A percentile compares a stretch with the other conserved stretches of the same genome.
phyloP scores from a whole-genome alignment of 2,113 vertebrate species.

The Boulengerochromis microlepis region DNA sequence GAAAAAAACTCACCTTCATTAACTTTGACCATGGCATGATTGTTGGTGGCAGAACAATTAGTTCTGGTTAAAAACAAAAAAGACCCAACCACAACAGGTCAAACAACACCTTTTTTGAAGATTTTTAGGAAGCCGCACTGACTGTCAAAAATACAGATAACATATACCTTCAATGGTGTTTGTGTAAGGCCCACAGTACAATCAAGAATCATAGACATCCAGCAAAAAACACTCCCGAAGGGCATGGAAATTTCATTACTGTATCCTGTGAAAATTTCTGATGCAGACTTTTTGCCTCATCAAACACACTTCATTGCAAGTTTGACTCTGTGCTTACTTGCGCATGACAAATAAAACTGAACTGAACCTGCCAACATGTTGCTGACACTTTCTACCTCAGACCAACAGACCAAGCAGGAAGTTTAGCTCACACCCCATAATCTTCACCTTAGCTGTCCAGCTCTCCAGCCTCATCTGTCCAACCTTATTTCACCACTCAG shows the following conservation, averaged over 20 bases:
- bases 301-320: not conserved
- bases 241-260: not conserved
- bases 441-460: not conserved
- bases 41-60: not conserved
- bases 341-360: fast-evolving
- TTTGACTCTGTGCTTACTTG: not conserved
- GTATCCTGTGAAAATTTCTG: not conserved
- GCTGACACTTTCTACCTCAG: not conserved
- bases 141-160: not conserved
- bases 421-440: not conserved
- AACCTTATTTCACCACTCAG: not conserved
- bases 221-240: fast-evolving
- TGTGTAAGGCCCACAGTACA: not conserved
- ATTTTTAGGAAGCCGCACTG: not conserved
- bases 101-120: not conserved
- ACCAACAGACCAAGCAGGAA: not conserved
- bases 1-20: fast-evolving
- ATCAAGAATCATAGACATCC: not conserved
- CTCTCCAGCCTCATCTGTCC: not conserved
- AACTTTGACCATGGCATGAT: fast-evolving
- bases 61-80: not conserved
- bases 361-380: not conserved
- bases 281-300: not conserved
- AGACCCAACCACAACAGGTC: fast-evolving
- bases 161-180: not conserved